Percentiles rank a stretch among this genome's conserved stretches.
phyloP scores from a whole-genome alignment of 2,888 invertebrate genomes.

The Cordilura impudica region DNA sequence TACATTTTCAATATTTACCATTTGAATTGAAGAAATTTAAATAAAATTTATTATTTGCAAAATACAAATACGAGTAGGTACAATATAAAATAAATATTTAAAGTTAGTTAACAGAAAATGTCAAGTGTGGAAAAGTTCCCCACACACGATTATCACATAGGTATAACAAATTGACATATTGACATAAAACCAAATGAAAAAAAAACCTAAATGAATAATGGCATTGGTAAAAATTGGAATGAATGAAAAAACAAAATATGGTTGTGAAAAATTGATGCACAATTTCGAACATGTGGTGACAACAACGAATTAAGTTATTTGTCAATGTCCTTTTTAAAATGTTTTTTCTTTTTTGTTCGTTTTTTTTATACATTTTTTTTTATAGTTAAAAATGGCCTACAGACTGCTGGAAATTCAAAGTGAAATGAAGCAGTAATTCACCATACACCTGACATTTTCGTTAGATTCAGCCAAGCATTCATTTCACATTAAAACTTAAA shows the following conservation, averaged over 20 bases:
- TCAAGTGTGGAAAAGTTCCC: slow-evolving; percentile 11
- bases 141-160: slow-evolving; percentile 16
- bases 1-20: background rate
- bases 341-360: slow-evolving; percentile 14
- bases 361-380: too few species aligned
- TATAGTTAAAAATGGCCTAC: too few species aligned
- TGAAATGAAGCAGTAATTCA: too few species aligned
- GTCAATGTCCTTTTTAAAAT: slow-evolving; percentile 59
- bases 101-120: slow-evolving; percentile 32
- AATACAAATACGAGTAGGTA: background rate
- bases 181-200: slow-evolving; percentile 39
- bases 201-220: slow-evolving; percentile 26
- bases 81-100: slow-evolving; percentile 39
- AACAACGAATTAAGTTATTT: slow-evolving; percentile 63
- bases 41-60: slow-evolving; percentile 21
- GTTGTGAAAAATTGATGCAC: slow-evolving; percentile 57
- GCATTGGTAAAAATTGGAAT: slow-evolving; percentile 12
- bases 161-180: slow-evolving; percentile 56
- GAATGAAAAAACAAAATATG: slow-evolving; percentile 1
- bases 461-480: too few species aligned
- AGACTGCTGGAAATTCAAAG: too few species aligned
- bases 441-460: too few species aligned
- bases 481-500: too few species aligned
- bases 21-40: slow-evolving; percentile 6
- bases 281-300: slow-evolving; percentile 61